Base-by-base conservation (phyloP, 2,888 invertebrate species). In the Cantharis flavilabris region DNA sequence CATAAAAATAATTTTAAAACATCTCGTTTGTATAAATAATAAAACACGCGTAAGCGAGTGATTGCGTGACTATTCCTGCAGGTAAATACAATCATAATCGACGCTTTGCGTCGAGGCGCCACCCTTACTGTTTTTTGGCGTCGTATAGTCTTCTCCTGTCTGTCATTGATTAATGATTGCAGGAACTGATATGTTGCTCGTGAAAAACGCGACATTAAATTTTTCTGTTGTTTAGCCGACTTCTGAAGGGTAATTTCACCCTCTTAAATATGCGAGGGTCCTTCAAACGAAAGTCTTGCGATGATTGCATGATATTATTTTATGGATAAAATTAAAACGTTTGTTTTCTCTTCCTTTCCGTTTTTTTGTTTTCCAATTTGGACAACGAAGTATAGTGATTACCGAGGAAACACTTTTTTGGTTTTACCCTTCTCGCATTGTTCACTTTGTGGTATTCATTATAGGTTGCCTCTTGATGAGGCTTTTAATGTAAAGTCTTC, bases 41-140 rank as follows among this genome's bases (percentile, higher is more conserved):
- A 63, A 74, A 49, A 49, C n/a, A 49, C 49, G 13, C 33, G 33
- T 30, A 75, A 71, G 69, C 72, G 76, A 72, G 76, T 72, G 76
- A 64, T 76, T 73, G 73, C 73, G 63, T 76, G 70, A 71, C 73
- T 73, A n/a, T 49, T 49, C 49, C 49, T 49, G 26, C 70, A 74
- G 69, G 77, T 70, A 72, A 74, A 74, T 33, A 49, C 62, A 64
- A 73, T 11, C 63, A 63, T 74, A 73, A 77, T 77, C 74, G 76
- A 74, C 77, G 73, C 74, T 65, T 69, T 16, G 63, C 77, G 77
- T 65, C 74, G 69, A 49, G 77, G 72, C 74, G 77, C 69, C 77
- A 72, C 71, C 28, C 73, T 69, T 69, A 70, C 71, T 30, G 63
- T 72, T 69, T 69, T 33, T 49, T 69, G 76, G 76, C 76, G 76